phyloP scores from a whole-genome alignment of 2,113 vertebrate genomes.

The Myotis lucifugus region DNA sequence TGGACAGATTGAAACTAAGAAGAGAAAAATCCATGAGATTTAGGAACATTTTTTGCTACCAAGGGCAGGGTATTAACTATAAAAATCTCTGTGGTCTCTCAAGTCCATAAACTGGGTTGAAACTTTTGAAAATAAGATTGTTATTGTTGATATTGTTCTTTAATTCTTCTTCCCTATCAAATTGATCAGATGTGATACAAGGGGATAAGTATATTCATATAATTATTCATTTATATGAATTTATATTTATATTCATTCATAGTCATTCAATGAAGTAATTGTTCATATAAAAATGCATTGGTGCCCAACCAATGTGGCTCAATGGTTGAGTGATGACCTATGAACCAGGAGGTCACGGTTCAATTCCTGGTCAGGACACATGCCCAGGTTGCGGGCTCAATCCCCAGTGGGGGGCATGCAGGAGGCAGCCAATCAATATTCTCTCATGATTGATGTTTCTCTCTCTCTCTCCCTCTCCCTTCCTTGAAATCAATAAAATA shows the following conservation, averaged over 20 bases:
- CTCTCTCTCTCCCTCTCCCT: too few relatives aligned
- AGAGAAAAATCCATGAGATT: not conserved
- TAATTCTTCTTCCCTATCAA: not conserved
- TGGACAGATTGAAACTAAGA: not conserved
- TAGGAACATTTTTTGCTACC: not conserved
- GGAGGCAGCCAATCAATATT: too few relatives aligned
- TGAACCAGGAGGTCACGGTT: too few relatives aligned
- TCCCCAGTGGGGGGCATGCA: too few relatives aligned
- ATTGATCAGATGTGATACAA: not conserved
- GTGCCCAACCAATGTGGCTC: too few relatives aligned
- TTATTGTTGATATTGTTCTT: not conserved
- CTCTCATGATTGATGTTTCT: too few relatives aligned
- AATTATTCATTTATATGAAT: not conserved
- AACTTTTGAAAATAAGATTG: conserved; percentile 17
- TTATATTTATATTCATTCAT: not conserved
- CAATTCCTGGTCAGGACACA: too few relatives aligned
- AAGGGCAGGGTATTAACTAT: not conserved
- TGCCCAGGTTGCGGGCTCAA: too few relatives aligned
- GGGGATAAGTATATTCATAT: not conserved
- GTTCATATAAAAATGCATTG: not conserved
- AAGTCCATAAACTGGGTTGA: not conserved
- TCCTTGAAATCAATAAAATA: too few relatives aligned
- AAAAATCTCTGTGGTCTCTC: not conserved
- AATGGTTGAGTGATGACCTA: too few relatives aligned
- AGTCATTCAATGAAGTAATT: not conserved